These are phyloP conservation scores for Hoplodrina blanda DNA, from an alignment of 2,888 invertebrate genomes.

Conservation along the genomic window DNA sequence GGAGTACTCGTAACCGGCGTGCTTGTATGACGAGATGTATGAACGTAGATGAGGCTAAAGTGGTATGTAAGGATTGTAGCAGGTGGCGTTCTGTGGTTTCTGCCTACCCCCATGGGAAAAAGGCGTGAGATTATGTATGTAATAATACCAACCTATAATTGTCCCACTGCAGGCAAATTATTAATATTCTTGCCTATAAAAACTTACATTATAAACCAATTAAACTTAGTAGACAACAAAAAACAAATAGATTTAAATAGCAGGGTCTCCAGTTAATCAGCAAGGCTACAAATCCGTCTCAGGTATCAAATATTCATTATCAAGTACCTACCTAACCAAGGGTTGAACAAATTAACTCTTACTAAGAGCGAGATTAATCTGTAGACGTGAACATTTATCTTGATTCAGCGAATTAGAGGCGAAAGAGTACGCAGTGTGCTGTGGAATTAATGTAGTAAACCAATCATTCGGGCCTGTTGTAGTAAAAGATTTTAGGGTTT, in stretches of 20 bases:
- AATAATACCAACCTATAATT: too few species aligned
- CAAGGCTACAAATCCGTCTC: constrained; percentile 28
- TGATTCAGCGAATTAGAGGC: constrained; percentile 23
- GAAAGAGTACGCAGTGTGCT: constrained; percentile 5
- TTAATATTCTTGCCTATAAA: too few species aligned
- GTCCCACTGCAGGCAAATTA: too few species aligned
- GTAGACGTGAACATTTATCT: constrained; percentile 44
- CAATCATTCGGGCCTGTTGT: not conserved
- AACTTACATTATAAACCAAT: too few species aligned
- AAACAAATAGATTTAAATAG: not conserved
- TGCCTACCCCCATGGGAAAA: too few species aligned
- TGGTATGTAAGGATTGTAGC: too few species aligned
- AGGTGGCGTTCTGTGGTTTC: too few species aligned
- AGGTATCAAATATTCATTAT: constrained; percentile 58
- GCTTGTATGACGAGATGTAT: too few species aligned
- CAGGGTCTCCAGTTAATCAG: constrained; percentile 37
- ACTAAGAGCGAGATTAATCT: constrained; percentile 43
- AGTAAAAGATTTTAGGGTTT: not conserved
- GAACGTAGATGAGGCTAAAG: too few species aligned
- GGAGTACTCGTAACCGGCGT: too few species aligned
- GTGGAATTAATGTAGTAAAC: constrained; percentile 30
- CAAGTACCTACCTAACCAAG: constrained; percentile 29
- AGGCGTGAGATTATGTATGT: too few species aligned
- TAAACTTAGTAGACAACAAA: too few species aligned
- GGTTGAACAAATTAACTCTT: constrained; percentile 53